Base-by-base conservation (phyloP, 2,113 vertebrate genomes). In the Ia io region DNA sequence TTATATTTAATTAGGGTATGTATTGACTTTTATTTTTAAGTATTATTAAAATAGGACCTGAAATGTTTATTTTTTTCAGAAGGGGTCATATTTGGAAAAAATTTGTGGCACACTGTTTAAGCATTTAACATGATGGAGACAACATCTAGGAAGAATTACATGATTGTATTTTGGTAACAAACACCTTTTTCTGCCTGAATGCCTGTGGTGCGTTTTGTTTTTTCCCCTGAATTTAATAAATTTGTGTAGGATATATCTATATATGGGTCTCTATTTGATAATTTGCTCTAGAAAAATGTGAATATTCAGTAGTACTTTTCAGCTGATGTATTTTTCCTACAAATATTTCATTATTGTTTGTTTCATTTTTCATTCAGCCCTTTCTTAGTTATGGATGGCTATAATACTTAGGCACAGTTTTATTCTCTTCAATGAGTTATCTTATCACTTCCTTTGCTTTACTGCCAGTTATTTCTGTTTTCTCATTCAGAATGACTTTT, bases 1-100 rank as follows among this genome's bases (percentile, higher is more conserved):
- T 94, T 96, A 84, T 44, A 84, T 84, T 79, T 88, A 44, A 73
- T 88, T 47, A 79, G 30, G 17, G 71, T 40, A 73, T 35, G n/a
- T 47, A 53, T 80, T 85, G 59, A 83, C 47, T 80, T 92, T 84
- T 53, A 63, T 77, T 94, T 51, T 67, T 22, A 87, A 76, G 42
- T 44, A 82, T 32, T 51, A 82, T 86, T 88, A 88, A 93, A 96
- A 77, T 23, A 47, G 17, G 11, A 8, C 22, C 35, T 78, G 25
- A 91, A 65, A 73, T 65, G 9, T 84, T 61, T 90, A 22, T 76
- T 95, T 90, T 35, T 63, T 35, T 67, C 3, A 30, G 44, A 67
- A 78, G 6, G 8, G 47, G 22, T 84, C 65, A 63, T 61, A 30
- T 49, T 22, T n/a, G 44, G 88, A 53, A 70, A 87, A 88, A 69